Evolutionary conservation across 2,888 invertebrate genomes (phyloP).

Genomic region (Thumatha senex): DNA sequence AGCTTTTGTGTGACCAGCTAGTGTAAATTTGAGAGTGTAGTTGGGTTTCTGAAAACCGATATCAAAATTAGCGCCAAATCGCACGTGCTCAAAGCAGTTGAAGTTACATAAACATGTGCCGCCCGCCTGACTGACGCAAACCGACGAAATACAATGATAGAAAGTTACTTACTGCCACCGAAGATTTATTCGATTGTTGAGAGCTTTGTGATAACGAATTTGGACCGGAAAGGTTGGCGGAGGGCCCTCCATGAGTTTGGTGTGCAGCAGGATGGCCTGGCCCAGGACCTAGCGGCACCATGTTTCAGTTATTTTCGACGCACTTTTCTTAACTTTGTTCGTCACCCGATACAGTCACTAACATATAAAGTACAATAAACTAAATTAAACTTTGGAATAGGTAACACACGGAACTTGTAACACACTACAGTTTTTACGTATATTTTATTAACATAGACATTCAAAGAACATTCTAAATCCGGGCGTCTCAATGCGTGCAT

Average conservation of each 20-base stretch:
- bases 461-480: constrained; percentile 78
- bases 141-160: constrained; percentile 49
- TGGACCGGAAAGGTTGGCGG: constrained; percentile 72
- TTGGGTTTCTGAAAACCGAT: constrained; percentile 94
- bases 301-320: constrained; percentile 79
- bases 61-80: constrained; percentile 80
- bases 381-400: constrained; percentile 51
- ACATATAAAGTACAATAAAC: constrained; percentile 61
- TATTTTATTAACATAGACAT: constrained; percentile 66
- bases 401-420: constrained; percentile 56
- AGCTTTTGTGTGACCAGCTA: constrained; percentile 99
- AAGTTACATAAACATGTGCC: constrained; percentile 82
- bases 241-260: constrained; percentile 78
- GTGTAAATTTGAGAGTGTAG: constrained; percentile 96
- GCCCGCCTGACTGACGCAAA: constrained; percentile 73
- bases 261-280: constrained; percentile 83
- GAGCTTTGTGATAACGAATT: constrained; percentile 77
- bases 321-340: constrained; percentile 72
- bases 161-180: constrained; percentile 72
- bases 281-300: constrained; percentile 89
- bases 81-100: constrained; percentile 75
- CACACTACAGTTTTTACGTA: constrained; percentile 59
- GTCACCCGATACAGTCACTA: constrained; percentile 77
- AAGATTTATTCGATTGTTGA: constrained; percentile 78
- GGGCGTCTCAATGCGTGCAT: constrained; percentile 81